phyloP scores from a whole-genome alignment of 2,113 vertebrate species.

The Aptenodytes patagonicus region DNA sequence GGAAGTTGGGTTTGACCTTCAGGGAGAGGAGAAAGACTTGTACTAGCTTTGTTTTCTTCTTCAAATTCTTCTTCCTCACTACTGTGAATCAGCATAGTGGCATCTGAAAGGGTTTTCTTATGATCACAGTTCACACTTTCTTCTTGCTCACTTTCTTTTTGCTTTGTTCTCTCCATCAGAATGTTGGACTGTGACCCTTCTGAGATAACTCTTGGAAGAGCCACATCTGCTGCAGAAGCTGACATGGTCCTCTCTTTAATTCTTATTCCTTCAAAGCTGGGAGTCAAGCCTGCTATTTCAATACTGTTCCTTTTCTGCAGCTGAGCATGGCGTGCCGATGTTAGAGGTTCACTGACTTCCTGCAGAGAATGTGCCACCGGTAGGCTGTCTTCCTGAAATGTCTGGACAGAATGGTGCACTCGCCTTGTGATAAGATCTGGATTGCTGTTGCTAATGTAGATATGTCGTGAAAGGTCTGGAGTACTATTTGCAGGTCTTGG shows the following conservation, averaged over 20 bases:
- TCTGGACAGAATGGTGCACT: constrained; percentile 97
- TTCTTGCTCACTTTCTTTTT: constrained; percentile 73
- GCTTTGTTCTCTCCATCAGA: constrained; percentile 78
- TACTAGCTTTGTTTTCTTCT: constrained; percentile 75
- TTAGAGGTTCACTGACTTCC: constrained; percentile 93
- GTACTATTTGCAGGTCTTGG: constrained; percentile 96
- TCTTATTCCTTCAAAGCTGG: constrained; percentile 86
- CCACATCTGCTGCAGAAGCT: constrained; percentile 80
- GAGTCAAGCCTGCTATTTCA: constrained; percentile 87
- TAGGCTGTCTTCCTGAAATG: constrained; percentile 96
- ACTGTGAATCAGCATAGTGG: constrained; percentile 97
- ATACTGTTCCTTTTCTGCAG: constrained; percentile 92
- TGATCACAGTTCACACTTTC: constrained; percentile 81
- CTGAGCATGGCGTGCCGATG: constrained; percentile 75
- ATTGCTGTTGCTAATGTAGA: constrained; percentile 93
- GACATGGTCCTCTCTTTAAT: constrained; percentile 89
- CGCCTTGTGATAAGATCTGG: constrained; percentile 92
- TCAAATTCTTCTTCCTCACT: constrained; percentile 91
- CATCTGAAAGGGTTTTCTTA: constrained; percentile 92
- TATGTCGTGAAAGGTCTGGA: constrained; percentile 92
- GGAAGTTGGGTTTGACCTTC: constrained; percentile 63
- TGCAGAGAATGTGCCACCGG: constrained; percentile 96
- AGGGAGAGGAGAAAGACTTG: constrained; percentile 70
- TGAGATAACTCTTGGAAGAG: constrained; percentile 62
- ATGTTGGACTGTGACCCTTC: constrained; percentile 81